Evolutionary conservation across 2,797 vertebrate species (phyloP), one percentile per base, ranked within the genome.

Genomic region (Pseudomugil gertrudae): DNA sequence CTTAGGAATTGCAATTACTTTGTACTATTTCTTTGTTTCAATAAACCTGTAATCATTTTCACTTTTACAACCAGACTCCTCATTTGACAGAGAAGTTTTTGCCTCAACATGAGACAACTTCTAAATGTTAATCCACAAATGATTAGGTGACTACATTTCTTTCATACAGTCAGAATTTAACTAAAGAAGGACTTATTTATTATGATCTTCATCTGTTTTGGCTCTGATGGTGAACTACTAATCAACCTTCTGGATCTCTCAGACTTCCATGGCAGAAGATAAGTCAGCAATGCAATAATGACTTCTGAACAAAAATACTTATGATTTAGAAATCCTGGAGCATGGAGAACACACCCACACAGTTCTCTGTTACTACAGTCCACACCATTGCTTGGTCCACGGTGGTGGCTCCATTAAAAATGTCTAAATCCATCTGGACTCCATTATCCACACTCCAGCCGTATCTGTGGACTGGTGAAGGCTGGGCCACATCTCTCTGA

Each of bases 381-480:
- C 77, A 80, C 48, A 23, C 30, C 50, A 15, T 23, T 76, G 58
- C 40, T 75, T 72, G 72, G 78, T 73, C 69, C 65, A 71, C 52
- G 56, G 68, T 47, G 79, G 70, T 33, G 9, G 64, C 27, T 26
- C 66, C 77, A 84, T 88, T 84, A 84, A 73, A 81, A 85, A 78
- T 61, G 64, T 60, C 66, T 36, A 86, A 72, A 83, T 72, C 73
- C 59, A 66, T 48, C 64, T 67, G 76, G 40, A n/a, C 75, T 57
- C 74, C 43, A 86, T 87, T 79, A 82, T 59, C 54, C 45, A 32
- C 81, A 73, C 74, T 80, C 65, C 61, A 64, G 77, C 67, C 69
- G 54, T 76, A 60, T 80, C 40, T 23, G 70, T 66, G 63, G 71
- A 68, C 69, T 47, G 71, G 56, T 75, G 61, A 68, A 83, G 81